Percentiles rank a stretch among this genome's conserved stretches.
phyloP scores from a whole-genome alignment of 2,888 invertebrate species.

The Torymus auratus region DNA sequence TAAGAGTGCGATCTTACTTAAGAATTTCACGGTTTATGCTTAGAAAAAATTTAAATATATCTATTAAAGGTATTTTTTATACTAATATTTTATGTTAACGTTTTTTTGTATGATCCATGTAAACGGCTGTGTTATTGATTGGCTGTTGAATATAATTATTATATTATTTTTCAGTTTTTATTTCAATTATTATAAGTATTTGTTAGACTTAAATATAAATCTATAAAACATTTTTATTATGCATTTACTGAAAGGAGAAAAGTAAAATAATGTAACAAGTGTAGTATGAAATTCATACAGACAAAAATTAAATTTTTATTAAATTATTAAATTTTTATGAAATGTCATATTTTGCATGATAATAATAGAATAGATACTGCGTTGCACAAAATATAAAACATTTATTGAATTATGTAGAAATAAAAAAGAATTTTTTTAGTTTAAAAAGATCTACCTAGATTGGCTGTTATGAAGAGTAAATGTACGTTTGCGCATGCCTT shows the following conservation, averaged over 20 bases:
- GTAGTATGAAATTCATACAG: too few species aligned
- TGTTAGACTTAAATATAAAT: background rate
- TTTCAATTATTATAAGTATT: background rate
- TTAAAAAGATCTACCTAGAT: too few species aligned
- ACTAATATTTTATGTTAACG: conserved; percentile 34
- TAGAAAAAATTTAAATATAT: conserved; percentile 9
- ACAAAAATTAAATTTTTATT: background rate
- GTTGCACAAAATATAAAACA: too few species aligned
- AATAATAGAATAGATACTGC: background rate
- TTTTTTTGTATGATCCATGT: background rate
- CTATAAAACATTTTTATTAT: background rate
- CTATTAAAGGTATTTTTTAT: conserved; percentile 44
- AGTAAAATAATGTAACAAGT: background rate
- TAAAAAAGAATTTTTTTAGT: too few species aligned
- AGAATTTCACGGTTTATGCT: conserved; percentile 19
- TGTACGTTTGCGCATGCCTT: too few species aligned
- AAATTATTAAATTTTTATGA: background rate
- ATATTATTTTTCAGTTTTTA: conserved; percentile 2
- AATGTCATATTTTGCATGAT: background rate
- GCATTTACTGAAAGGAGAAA: background rate
- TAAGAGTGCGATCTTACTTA: conserved; percentile 11
- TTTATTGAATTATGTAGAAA: too few species aligned
- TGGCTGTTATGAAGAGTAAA: too few species aligned
- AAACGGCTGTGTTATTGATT: conserved; percentile 26
- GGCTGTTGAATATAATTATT: conserved; percentile 15